Evolutionary conservation across 23 tunicate species (phyloP).

Genomic region (Phallusia fumigata): DNA sequence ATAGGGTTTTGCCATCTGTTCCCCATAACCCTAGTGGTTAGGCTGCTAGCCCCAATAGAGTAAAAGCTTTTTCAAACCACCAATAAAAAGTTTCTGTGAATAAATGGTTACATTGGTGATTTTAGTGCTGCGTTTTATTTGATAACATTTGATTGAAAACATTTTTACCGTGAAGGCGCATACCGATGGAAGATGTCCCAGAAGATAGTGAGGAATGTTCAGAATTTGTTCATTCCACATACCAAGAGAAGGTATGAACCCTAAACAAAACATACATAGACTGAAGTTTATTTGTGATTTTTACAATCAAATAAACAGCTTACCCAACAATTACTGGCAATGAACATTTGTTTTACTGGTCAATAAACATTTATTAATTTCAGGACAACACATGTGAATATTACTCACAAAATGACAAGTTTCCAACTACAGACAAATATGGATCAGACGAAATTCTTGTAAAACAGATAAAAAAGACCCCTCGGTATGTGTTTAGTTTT

Average conservation of each 20-base stretch:
- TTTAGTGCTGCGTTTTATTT: no score
- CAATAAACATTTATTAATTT: background rate
- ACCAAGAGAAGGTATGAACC: conserved; percentile 37
- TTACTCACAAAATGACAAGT: conserved; percentile 21
- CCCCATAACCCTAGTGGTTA: no score
- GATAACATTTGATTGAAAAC: no score
- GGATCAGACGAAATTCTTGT: background rate
- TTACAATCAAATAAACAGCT: background rate
- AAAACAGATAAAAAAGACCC: background rate
- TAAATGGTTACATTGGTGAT: background rate
- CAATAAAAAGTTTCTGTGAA: no score
- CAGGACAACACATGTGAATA: conserved; percentile 39
- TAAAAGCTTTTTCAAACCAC: no score
- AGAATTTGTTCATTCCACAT: conserved; percentile 31
- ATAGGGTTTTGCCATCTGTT: no score
- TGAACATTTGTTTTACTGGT: no score
- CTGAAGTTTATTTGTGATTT: background rate
- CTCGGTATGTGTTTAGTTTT: background rate
- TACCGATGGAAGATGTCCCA: conserved; percentile 52
- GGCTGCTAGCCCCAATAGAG: no score
- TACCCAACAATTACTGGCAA: no score
- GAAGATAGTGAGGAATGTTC: conserved; percentile 24
- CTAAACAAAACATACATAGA: background rate
- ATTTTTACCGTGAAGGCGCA: conserved; percentile 21
- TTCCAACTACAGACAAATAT: conserved; percentile 13